Percentiles rank a stretch among this genome's conserved stretches.
These are phyloP conservation scores for Folsomia manolachei DNA, from an alignment of 2,888 invertebrate species.

Conservation along the genomic window DNA sequence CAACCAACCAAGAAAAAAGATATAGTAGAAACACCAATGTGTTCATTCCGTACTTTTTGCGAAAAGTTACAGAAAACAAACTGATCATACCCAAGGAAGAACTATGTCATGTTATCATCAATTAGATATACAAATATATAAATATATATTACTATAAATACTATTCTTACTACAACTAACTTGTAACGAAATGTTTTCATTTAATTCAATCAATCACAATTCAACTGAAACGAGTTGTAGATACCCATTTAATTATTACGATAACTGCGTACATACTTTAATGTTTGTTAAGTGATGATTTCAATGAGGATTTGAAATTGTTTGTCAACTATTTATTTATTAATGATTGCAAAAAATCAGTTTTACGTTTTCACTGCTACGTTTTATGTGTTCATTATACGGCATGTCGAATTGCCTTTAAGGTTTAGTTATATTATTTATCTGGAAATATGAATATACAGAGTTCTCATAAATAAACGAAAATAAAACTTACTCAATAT, in stretches of 20 bases:
- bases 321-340: conserved; percentile 1
- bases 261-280: background rate
- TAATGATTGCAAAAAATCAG: background rate
- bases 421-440: conserved; percentile 4
- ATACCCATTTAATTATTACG: background rate
- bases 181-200: background rate
- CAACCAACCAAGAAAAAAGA: too few relatives aligned
- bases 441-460: background rate
- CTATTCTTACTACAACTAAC: background rate
- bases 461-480: conserved; percentile 6
- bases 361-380: conserved; percentile 14
- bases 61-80: background rate
- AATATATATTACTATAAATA: background rate
- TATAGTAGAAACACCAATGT: conserved; percentile 9
- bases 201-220: background rate
- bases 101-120: background rate
- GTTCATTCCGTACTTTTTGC: conserved; percentile 13
- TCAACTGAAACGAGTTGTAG: background rate
- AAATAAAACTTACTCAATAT: background rate
- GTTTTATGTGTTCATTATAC: conserved; percentile 20
- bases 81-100: background rate
- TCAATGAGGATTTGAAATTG: background rate
- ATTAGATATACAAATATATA: background rate
- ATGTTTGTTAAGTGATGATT: background rate
- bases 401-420: conserved; percentile 1